Evolutionary conservation across 2,888 invertebrate species (phyloP).

Genomic region (Eupithecia exiguata): DNA sequence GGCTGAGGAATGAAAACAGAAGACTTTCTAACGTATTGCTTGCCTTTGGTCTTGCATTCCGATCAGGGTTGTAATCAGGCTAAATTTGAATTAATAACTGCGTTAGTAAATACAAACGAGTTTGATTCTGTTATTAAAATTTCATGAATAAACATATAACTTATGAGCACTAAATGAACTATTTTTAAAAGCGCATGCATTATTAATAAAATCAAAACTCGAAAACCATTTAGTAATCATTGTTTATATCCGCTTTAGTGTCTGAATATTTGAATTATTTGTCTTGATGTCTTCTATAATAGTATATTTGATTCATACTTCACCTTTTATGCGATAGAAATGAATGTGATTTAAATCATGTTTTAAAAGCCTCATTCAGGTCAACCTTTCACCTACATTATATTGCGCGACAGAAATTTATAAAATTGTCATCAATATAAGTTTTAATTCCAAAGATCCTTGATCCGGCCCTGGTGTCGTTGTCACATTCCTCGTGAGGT

Average conservation of each 20-base stretch:
- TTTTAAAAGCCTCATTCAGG: no score
- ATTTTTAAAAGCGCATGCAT: neutral
- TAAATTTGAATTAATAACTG: no score
- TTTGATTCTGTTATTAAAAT: neutral
- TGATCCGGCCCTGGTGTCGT: neutral
- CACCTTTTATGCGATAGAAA: no score
- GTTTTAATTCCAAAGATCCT: neutral
- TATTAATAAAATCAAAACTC: no score
- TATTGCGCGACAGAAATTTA: neutral
- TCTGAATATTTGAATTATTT: no score
- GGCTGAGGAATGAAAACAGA: constrained; percentile 32
- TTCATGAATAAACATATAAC: no score
- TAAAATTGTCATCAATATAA: neutral
- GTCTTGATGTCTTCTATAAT: no score
- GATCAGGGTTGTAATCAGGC: constrained; percentile 17
- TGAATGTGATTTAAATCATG: no score
- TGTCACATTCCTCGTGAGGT: constrained; percentile 20
- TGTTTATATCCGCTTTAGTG: no score
- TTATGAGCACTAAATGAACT: neutral
- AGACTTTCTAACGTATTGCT: constrained; percentile 33
- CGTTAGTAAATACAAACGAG: no score
- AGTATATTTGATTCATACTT: no score
- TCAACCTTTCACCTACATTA: neutral
- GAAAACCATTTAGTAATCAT: no score
- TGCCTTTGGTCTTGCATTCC: constrained; percentile 32